Percentiles rank a stretch among this genome's conserved stretches.
Evolutionary conservation across 2,797 vertebrate genomes (phyloP).

Genomic region (Myotis myotis): DNA sequence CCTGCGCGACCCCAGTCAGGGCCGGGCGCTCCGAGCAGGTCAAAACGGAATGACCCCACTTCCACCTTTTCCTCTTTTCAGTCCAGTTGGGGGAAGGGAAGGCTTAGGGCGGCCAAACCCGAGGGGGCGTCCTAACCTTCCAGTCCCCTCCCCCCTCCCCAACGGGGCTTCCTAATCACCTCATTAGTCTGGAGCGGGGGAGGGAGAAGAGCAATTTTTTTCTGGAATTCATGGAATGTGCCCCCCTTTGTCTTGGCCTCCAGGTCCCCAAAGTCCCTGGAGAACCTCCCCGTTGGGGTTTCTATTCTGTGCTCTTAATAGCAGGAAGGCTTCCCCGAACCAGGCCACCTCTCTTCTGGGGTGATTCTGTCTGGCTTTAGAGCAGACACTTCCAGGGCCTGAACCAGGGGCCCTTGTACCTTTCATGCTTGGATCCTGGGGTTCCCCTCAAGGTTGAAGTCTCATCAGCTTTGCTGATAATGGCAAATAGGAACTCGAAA

Average conservation of each 20-base stretch:
- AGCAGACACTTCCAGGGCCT: background rate
- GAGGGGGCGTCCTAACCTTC: background rate
- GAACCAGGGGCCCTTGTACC: background rate
- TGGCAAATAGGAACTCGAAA: background rate
- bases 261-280: background rate
- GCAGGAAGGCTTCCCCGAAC: background rate
- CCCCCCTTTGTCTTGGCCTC: constrained; percentile 41
- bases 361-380: background rate
- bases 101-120: background rate
- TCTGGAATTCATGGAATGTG: constrained; percentile 73
- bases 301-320: background rate
- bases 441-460: background rate
- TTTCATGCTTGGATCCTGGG: background rate
- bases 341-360: background rate
- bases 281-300: constrained; percentile 39
- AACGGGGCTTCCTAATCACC: constrained; percentile 56
- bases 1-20: constrained; percentile 63
- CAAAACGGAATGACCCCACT: constrained; percentile 75
- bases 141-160: background rate
- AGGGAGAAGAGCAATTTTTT: constrained; percentile 36
- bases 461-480: background rate
- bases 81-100: constrained; percentile 6
- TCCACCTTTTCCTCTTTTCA: constrained; percentile 71
- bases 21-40: constrained; percentile 61
- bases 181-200: constrained; percentile 34